Evolutionary conservation across 1,140 invertebrate species (phyloP), one percentile per base, ranked within the genome.

Genomic region (Drosophila truncata): DNA sequence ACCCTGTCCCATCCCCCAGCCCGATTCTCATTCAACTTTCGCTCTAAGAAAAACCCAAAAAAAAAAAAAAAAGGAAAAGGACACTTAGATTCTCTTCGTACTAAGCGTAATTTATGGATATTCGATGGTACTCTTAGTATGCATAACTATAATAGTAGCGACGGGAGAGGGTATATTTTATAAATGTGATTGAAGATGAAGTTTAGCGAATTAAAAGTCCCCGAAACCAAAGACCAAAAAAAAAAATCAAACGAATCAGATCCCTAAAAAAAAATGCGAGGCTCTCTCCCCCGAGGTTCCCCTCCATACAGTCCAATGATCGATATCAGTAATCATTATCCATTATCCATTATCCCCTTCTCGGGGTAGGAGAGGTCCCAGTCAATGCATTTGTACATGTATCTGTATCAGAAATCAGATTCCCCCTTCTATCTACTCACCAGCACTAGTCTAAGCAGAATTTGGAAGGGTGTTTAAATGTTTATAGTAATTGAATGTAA

Each of bases 151-250:
- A 52, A 71, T 42, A 16, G 55, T 33, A 37, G 50, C 16, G 13
- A 27, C 5, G 23, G 46, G 44, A 64, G 47, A 59, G 55, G 35
- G 49, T 82, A 82, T 82, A 82, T 82, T 82, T 82, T 82, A 82
- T 82, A 70, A 82, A 82, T 82, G 80, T 82, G 80, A 82, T 82
- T 27, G 27, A 29, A 82, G 80, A 82, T 81, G 66, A 76, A 50
- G 72, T 76, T 63, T 81, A 81, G 78, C 44, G 65, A 82, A 72
- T 77, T 71, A 47, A 62, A 70, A 60, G 52, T 67, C 62, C 47
- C 31, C 33, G 5, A 62, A 54, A 58, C 57, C 35, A 35, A 78
- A 78, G 49, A 63, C 49, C 60, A 77, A 81, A 41, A 41, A 57
- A 57, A 77, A 81, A 41, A 41, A 57, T 27, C 60, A 55, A 35